Percentiles rank a stretch among this genome's conserved stretches.
These are phyloP conservation scores for Melanotaenia pygmaea DNA, from an alignment of 2,797 vertebrate species.

Conservation along the genomic window DNA sequence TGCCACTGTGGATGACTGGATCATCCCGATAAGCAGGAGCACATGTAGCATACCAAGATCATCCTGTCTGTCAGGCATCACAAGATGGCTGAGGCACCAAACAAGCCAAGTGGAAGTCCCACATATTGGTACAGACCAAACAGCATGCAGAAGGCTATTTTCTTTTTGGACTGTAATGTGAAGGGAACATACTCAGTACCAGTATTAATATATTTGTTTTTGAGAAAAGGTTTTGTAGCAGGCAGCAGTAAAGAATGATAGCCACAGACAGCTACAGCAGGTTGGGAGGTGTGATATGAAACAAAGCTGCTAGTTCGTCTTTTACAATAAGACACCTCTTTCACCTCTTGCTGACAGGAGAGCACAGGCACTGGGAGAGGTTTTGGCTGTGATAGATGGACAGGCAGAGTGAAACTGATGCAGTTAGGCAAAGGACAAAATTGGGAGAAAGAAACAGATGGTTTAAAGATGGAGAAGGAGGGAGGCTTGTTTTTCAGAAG, in stretches of 20 bases:
- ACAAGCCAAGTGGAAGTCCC: background rate
- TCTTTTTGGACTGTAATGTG: background rate
- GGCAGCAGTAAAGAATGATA: constrained; percentile 59
- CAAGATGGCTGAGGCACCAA: background rate
- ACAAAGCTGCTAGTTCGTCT: constrained; percentile 68
- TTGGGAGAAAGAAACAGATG: constrained; percentile 55
- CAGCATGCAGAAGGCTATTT: background rate
- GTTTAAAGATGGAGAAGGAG: constrained; percentile 61
- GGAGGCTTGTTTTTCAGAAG: constrained; percentile 61
- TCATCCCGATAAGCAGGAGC: too few relatives aligned
- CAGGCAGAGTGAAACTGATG: constrained; percentile 65
- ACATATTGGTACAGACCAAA: background rate
- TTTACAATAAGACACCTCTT: constrained; percentile 66
- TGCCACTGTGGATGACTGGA: background rate
- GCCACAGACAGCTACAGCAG: constrained; percentile 68
- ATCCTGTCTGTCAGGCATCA: background rate
- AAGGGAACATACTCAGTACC: background rate
- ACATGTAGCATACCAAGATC: background rate
- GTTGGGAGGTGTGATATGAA: constrained; percentile 68
- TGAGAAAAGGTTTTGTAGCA: constrained; percentile 40
- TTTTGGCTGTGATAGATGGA: constrained; percentile 73
- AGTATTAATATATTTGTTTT: constrained; percentile 18
- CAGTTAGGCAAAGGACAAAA: constrained; percentile 41
- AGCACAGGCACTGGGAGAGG: constrained; percentile 57
- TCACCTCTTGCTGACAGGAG: constrained; percentile 73